Percentiles rank a stretch among this genome's conserved stretches.
These are phyloP conservation scores for Drosophila kanapiae DNA, from an alignment of 1,140 invertebrate genomes.

Conservation along the genomic window DNA sequence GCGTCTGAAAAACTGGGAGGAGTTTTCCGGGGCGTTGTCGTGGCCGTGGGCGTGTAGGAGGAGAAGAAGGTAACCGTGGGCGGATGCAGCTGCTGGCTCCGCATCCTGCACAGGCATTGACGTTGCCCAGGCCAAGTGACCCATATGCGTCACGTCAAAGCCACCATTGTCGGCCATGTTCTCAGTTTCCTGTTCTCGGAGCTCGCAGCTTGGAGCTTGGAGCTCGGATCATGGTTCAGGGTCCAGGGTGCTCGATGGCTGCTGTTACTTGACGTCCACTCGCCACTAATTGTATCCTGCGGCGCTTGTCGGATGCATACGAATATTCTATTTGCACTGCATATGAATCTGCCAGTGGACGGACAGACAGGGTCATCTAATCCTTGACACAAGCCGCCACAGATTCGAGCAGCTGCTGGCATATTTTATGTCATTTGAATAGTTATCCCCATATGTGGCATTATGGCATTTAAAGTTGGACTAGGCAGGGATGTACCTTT, in stretches of 20 bases:
- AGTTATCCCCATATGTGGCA: background rate
- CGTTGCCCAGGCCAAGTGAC: conserved; percentile 42
- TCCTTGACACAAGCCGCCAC: conserved; percentile 13
- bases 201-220: background rate
- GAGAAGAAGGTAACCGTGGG: background rate
- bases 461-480: background rate
- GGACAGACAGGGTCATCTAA: conserved; percentile 1
- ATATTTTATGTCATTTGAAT: conserved; percentile 16
- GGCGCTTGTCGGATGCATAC: conserved; percentile 34
- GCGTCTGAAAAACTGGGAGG: conserved; percentile 1
- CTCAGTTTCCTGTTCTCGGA: conserved; percentile 17
- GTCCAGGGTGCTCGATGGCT: conserved; percentile 6
- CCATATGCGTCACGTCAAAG: conserved; percentile 45
- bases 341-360: conserved; percentile 13
- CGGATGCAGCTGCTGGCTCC: conserved; percentile 16
- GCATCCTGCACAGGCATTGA: conserved; percentile 45
- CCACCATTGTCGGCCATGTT: conserved; percentile 41
- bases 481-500: background rate
- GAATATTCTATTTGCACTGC: conserved; percentile 35
- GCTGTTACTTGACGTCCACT: conserved; percentile 51
- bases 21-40: conserved; percentile 9
- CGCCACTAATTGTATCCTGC: conserved; percentile 66
- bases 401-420: conserved; percentile 39
- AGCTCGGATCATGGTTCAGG: background rate
- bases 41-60: background rate